Evolutionary conservation across 92 coral and sea anemone species (phyloP), one percentile per base, ranked within the genome.

Genomic region (Epizoanthus illoricatus): DNA sequence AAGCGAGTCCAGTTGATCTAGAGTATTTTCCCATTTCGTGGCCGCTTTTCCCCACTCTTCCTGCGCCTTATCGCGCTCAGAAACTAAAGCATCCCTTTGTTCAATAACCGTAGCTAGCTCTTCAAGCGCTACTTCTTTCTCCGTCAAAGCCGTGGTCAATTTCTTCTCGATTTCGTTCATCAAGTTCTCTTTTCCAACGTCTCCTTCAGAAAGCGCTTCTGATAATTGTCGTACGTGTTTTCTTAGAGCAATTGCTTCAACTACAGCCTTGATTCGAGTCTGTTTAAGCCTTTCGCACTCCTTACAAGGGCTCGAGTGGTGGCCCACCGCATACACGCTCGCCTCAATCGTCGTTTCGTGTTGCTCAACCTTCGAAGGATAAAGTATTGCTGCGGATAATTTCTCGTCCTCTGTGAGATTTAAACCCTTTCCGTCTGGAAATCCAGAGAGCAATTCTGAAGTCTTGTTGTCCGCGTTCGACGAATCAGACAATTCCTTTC

Each of bases 11-110:
- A 93, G 85, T 43, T 96, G 99, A 84, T 96, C 99, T 73, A 96
- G 73, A 21, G 98, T 96, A 4, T 88, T 96, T 71, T 96, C 99
- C 99, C 99, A 96, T 80, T 96, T 96, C 36, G 94, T 84, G 4
- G 98, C 94, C 6, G 99, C 99, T 74, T 90, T 93, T 2, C 97
- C 99, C 99, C 99, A 96, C 66, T 96, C 99, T 81, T 96, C 98
- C 36, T 93, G 86, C 12, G 99, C 99, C 33, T 91, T 84, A 65
- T 96, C 99, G 41, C 97, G 81, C 43, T 96, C 99, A 43, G 80
- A 64, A 8, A 93, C 86, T 9, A 94, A 82, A 64, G 89, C 92
- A 73, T 96, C 92, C 39, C 98, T 74, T 60, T 96, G 98, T 39
- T 92, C 94, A 75, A 94, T 90, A 62, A 96, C 99, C 54, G 93